Evolutionary conservation across 2,113 vertebrate species (phyloP).

Genomic region (Theristicus caerulescens): DNA sequence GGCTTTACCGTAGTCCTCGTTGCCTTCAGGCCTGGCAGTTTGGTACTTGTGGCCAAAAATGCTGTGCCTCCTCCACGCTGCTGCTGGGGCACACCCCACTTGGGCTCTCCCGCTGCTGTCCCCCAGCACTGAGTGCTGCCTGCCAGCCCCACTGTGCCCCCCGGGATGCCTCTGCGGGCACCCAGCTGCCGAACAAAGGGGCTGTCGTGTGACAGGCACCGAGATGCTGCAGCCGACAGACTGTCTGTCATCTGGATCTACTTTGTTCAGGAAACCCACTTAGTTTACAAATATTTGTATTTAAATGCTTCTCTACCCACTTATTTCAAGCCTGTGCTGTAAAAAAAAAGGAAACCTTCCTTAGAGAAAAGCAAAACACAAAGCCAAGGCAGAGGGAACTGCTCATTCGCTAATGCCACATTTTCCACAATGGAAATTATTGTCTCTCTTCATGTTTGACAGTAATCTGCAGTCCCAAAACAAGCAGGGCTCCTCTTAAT

Average conservation of each 20-base stretch:
- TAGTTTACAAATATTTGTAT: constrained; percentile 69
- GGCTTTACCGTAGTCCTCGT: not conserved
- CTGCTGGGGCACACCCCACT: fast-evolving
- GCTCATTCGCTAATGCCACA: not conserved
- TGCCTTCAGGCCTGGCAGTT: not conserved
- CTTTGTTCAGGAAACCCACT: constrained; percentile 66
- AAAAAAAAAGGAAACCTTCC: constrained; percentile 16
- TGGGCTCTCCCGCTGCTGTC: not conserved
- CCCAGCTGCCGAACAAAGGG: not conserved
- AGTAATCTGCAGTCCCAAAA: not conserved
- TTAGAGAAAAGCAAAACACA: constrained; percentile 6
- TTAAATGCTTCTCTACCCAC: constrained; percentile 14
- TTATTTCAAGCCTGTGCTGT: constrained; percentile 32
- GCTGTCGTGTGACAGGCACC: not conserved
- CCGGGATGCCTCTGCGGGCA: not conserved
- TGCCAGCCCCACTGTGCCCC: not conserved
- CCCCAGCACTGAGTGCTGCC: not conserved
- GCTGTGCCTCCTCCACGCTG: not conserved
- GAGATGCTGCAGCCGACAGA: not conserved
- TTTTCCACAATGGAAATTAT: constrained; percentile 54
- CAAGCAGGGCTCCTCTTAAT: constrained; percentile 16
- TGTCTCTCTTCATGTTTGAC: not conserved
- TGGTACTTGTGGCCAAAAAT: not conserved
- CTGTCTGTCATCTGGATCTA: constrained; percentile 63
- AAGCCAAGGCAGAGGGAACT: not conserved